These are phyloP conservation scores for Noctua comes DNA, from an alignment of 2,888 invertebrate species.

Conservation along the genomic window DNA sequence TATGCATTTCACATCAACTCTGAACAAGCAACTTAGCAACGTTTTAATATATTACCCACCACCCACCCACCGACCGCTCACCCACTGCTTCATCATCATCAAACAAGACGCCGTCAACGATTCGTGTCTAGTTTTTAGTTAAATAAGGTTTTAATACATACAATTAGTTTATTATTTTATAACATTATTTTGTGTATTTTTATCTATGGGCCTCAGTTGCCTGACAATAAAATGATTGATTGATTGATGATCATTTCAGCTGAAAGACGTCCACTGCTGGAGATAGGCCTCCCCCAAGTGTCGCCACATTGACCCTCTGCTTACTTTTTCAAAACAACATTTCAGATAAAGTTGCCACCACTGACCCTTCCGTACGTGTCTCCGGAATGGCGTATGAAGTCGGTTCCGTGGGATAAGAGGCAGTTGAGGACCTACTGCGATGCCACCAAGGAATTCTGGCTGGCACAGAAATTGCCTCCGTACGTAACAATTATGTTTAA, in stretches of 20 bases:
- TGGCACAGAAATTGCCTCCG: constrained; percentile 58
- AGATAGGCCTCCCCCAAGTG: too few species aligned
- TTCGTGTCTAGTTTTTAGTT: too few species aligned
- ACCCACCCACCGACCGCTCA: too few species aligned
- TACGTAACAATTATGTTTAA: constrained; percentile 35
- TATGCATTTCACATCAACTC: neutral
- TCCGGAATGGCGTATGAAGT: constrained; percentile 79
- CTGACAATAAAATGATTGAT: too few species aligned
- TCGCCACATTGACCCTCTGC: neutral
- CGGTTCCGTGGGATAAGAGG: constrained; percentile 73
- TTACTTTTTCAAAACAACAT: neutral
- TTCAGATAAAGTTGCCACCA: constrained; percentile 70
- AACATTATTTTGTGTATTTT: too few species aligned
- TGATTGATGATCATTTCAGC: too few species aligned
- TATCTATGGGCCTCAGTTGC: too few species aligned
- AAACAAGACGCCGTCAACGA: too few species aligned
- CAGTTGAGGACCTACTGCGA: constrained; percentile 73
- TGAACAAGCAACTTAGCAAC: neutral
- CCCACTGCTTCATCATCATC: neutral
- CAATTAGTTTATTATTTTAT: too few species aligned
- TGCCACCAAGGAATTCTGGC: constrained; percentile 76
- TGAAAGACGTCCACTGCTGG: too few species aligned
- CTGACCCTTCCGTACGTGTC: constrained; percentile 69
- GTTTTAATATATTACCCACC: neutral
- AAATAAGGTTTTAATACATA: too few species aligned